These are phyloP conservation scores for Harpalus rufipes DNA, from an alignment of 2,888 invertebrate species.

Conservation along the genomic window DNA sequence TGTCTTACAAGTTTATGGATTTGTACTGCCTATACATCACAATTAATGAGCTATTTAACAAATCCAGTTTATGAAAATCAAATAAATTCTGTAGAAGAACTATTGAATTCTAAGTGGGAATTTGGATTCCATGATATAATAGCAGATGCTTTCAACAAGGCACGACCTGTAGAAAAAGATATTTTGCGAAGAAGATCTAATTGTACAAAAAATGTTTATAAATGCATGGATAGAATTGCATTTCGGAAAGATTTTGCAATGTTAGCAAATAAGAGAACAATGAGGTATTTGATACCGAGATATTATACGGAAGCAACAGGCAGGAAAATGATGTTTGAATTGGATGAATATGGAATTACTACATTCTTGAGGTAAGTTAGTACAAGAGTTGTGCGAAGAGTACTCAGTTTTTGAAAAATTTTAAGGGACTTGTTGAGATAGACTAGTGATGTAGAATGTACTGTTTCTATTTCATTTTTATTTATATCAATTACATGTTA, in stretches of 20 bases:
- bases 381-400: too few species aligned
- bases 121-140: conserved; percentile 74
- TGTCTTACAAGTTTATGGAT: conserved; percentile 79
- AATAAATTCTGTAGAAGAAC: conserved; percentile 78
- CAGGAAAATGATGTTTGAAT: conserved; percentile 39
- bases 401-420: too few species aligned
- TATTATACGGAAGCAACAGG: conserved; percentile 26
- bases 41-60: conserved; percentile 79
- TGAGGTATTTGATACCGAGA: conserved; percentile 26
- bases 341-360: not conserved
- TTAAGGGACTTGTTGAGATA: too few species aligned
- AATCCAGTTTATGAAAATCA: conserved; percentile 79
- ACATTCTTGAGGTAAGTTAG: conserved; percentile 22
- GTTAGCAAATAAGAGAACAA: conserved; percentile 37
- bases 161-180: conserved; percentile 1
- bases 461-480: too few species aligned
- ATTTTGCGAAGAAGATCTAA: conserved; percentile 4
- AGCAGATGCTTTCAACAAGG: not conserved
- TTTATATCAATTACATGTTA: too few species aligned
- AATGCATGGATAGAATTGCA: conserved; percentile 37
- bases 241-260: conserved; percentile 40
- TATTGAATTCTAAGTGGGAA: conserved; percentile 77
- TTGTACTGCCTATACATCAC: conserved; percentile 80
- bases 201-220: conserved; percentile 17
- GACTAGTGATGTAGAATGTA: too few species aligned